These are phyloP conservation scores for Beroe ovata DNA, from an alignment of 37 sponge, comb jelly and placozoan genomes.

Conservation along the genomic window DNA sequence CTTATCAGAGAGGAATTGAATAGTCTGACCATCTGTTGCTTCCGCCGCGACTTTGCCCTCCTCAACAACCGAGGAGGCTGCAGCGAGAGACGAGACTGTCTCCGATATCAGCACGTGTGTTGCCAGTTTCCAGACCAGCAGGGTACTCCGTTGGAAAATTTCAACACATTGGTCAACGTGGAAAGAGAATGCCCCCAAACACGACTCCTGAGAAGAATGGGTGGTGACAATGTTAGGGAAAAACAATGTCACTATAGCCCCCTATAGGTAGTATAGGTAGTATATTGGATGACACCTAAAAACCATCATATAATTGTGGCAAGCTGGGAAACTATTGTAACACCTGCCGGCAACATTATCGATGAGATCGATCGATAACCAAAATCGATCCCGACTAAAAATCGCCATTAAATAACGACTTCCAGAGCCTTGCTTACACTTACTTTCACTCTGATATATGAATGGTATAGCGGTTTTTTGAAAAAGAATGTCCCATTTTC, in stretches of 20 bases:
- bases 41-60: not conserved
- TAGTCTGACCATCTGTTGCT: not conserved
- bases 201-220: not conserved
- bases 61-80: not conserved
- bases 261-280: too few species aligned
- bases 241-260: too few species aligned
- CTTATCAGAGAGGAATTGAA: not conserved
- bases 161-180: slow-evolving; percentile 5
- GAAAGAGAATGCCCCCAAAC: not conserved
- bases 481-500: not conserved
- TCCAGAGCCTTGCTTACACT: too few species aligned
- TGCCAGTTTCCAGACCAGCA: slow-evolving; percentile 41
- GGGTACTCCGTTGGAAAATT: not conserved
- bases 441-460: slow-evolving; percentile 59
- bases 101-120: not conserved
- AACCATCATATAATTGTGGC: too few species aligned
- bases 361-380: too few species aligned
- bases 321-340: too few species aligned
- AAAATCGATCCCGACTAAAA: too few species aligned
- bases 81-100: not conserved
- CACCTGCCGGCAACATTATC: too few species aligned
- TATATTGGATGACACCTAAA: too few species aligned
- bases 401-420: too few species aligned
- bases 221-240: too few species aligned
- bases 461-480: slow-evolving; percentile 26